Evolutionary conservation across 2,113 vertebrate genomes (phyloP).

Genomic region (Coreoperca whiteheadi): DNA sequence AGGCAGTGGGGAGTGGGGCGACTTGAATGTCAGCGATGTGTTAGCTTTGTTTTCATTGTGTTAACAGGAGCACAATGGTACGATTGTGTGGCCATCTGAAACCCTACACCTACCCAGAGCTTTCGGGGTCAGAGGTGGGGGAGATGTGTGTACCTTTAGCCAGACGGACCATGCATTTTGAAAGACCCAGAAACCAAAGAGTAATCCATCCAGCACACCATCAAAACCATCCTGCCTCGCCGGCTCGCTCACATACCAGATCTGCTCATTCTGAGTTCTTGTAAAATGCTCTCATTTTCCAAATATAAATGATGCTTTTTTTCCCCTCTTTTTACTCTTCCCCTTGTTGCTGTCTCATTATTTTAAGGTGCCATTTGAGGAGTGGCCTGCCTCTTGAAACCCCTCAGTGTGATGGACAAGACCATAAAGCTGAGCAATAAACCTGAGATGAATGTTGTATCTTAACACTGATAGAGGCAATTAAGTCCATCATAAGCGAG

Average conservation of each 20-base stretch:
- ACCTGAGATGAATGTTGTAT: conserved; percentile 79
- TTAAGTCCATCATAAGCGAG: conserved; percentile 80
- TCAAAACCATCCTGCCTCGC: conserved; percentile 54
- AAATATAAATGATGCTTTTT: conserved; percentile 43
- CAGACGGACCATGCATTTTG: conserved; percentile 56
- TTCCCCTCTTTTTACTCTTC: background rate
- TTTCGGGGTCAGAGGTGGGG: conserved; percentile 74
- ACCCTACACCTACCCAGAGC: conserved; percentile 75
- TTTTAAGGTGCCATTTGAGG: conserved; percentile 69
- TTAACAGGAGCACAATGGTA: conserved; percentile 79
- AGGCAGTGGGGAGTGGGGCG: conserved; percentile 35
- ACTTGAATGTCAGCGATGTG: conserved; percentile 73
- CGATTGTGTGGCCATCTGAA: conserved; percentile 79
- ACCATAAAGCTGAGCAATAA: conserved; percentile 77
- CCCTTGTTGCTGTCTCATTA: conserved; percentile 59
- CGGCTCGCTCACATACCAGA: conserved; percentile 31
- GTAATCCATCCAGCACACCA: conserved; percentile 61
- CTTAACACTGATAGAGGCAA: conserved; percentile 82
- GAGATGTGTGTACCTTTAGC: conserved; percentile 67
- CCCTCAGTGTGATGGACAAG: conserved; percentile 73
- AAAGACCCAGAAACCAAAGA: conserved; percentile 67
- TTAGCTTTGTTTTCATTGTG: conserved; percentile 81
- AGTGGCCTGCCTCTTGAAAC: conserved; percentile 66
- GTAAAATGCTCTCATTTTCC: conserved; percentile 35
- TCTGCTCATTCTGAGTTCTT: conserved; percentile 30